Evolutionary conservation across 2,888 invertebrate genomes (phyloP).

Genomic region (Chymomyza procnemis): DNA sequence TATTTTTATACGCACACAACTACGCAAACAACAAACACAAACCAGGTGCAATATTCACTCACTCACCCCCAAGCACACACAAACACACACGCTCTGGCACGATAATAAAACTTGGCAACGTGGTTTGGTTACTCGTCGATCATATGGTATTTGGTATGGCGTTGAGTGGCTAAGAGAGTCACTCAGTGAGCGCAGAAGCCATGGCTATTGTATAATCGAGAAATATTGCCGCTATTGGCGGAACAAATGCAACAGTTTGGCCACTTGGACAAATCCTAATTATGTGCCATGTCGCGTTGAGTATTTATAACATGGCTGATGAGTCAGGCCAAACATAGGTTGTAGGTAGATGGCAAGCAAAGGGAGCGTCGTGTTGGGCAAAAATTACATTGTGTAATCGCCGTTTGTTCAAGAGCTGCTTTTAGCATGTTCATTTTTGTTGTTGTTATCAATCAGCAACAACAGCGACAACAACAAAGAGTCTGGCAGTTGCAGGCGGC

Average conservation of each 20-base stretch:
- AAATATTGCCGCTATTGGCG: constrained; percentile 16
- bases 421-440: neutral
- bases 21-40: constrained; percentile 23
- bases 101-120: constrained; percentile 66
- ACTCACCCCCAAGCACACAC: constrained; percentile 14
- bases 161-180: neutral
- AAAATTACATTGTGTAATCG: constrained; percentile 52
- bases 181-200: neutral
- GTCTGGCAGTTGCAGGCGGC: constrained; percentile 24
- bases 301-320: neutral
- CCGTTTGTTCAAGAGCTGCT: neutral
- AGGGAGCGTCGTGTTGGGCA: too few species aligned
- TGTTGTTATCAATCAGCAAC: neutral
- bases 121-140: constrained; percentile 58
- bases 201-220: constrained; percentile 58
- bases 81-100: constrained; percentile 36
- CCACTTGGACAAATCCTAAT: too few species aligned
- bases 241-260: neutral
- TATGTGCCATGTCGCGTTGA: constrained; percentile 6
- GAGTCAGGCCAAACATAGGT: neutral
- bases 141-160: constrained; percentile 41
- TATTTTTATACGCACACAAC: neutral
- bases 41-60: constrained; percentile 46
- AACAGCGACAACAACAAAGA: neutral
- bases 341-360: neutral